A percentile compares a stretch with the other conserved stretches of the same genome.
Conservation (phyloP, 2,113 vertebrate species). For the Zapus hudsonius region DNA sequence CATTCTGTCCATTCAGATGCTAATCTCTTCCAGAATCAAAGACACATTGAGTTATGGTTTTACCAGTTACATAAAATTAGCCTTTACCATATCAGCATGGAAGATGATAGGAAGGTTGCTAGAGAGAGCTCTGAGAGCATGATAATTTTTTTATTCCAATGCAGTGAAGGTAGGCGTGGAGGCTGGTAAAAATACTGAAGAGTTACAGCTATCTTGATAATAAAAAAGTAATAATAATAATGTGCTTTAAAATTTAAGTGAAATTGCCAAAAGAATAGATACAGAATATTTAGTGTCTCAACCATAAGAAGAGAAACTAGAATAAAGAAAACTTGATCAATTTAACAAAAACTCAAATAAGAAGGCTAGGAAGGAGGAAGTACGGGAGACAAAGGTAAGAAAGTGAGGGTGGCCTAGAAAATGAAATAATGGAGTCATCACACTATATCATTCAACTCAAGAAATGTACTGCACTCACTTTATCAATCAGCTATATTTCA, state of each 20-base stretch:
- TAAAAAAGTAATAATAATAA: neutral
- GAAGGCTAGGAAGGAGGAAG: neutral
- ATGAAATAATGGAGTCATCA: neutral
- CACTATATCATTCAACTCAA: neutral
- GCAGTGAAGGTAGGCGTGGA: neutral
- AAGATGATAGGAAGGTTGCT: neutral
- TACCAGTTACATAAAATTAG: neutral
- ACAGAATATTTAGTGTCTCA: neutral
- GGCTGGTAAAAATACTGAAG: neutral
- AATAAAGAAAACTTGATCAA: conserved; percentile 2
- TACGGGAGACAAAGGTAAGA: neutral
- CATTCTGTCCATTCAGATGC: neutral
- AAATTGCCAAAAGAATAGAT: neutral
- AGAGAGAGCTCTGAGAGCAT: neutral
- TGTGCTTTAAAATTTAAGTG: neutral
- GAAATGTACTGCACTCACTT: neutral
- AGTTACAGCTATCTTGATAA: neutral
- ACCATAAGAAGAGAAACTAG: neutral
- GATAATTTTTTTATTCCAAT: neutral
- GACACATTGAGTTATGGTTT: neutral
- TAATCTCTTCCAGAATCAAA: neutral
- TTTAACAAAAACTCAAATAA: neutral
- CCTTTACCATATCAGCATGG: neutral
- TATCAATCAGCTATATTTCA: neutral
- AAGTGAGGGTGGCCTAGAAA: neutral